Conservation (phyloP, 2,888 invertebrate genomes). For the Holacanthella duospinosa region DNA sequence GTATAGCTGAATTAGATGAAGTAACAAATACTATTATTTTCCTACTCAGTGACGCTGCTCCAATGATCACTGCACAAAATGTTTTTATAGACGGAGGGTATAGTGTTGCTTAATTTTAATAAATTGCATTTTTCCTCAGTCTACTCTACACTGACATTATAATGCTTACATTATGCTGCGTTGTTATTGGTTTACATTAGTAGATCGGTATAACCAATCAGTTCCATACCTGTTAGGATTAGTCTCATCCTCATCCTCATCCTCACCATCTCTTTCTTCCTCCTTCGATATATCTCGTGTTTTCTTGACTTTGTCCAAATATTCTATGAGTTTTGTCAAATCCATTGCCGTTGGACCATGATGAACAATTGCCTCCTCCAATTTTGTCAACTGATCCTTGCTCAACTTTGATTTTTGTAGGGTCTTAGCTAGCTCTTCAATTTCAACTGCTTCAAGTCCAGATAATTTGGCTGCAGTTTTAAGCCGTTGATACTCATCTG, state of each 20-base stretch:
- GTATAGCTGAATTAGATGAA: conserved; percentile 62
- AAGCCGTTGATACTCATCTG: not conserved
- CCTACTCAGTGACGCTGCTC: conserved; percentile 58
- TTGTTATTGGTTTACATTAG: too few relatives aligned
- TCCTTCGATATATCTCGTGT: not conserved
- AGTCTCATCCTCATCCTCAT: not conserved
- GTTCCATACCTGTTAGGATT: not conserved
- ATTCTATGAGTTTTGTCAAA: not conserved
- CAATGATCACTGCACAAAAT: conserved; percentile 67
- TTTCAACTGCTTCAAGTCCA: not conserved
- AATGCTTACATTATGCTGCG: too few relatives aligned
- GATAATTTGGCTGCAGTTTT: not conserved
- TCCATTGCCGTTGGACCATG: not conserved
- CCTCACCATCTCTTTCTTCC: too few relatives aligned
- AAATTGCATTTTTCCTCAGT: too few relatives aligned
- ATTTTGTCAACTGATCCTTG: not conserved
- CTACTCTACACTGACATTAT: not conserved
- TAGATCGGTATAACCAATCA: too few relatives aligned
- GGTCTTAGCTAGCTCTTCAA: not conserved
- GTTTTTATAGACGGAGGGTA: conserved; percentile 77
- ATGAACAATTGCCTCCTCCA: not conserved
- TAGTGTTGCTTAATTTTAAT: conserved; percentile 39
- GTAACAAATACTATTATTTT: conserved; percentile 69
- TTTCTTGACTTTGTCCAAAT: not conserved
- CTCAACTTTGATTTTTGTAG: not conserved